phyloP scores from a whole-genome alignment of 92 coral and sea anemone genomes.

The Virgularia gustaviana region DNA sequence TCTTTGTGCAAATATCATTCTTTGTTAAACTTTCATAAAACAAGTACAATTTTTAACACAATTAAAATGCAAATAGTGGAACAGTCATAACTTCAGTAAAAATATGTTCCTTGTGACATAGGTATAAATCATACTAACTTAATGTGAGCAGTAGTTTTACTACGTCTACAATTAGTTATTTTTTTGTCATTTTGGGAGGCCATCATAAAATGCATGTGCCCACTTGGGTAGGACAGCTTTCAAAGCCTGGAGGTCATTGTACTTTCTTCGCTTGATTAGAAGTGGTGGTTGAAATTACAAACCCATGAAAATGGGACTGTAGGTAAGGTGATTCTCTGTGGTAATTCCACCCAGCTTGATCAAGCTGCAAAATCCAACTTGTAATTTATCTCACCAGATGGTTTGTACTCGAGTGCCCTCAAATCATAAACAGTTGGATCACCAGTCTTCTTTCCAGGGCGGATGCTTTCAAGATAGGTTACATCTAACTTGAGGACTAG shows the following conservation, averaged over 20 bases:
- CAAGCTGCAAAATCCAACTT: neutral
- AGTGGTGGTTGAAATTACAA: neutral
- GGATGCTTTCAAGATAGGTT: neutral
- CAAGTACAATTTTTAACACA: too few species aligned
- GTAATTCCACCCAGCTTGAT: neutral
- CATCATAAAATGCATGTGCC: constrained; percentile 6
- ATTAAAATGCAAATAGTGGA: too few species aligned
- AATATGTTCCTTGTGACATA: neutral
- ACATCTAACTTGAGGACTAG: neutral
- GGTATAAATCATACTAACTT: neutral
- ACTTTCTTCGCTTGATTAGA: neutral
- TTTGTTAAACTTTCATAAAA: too few species aligned
- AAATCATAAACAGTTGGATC: neutral
- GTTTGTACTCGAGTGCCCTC: neutral
- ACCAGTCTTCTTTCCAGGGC: constrained; percentile 1
- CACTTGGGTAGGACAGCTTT: neutral
- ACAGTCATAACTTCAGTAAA: too few species aligned
- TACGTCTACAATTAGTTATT: too few species aligned
- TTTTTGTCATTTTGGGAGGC: neutral
- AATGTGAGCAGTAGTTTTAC: neutral
- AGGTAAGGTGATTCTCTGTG: neutral
- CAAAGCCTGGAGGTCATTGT: constrained; percentile 3
- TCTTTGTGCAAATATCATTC: too few species aligned
- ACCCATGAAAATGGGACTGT: neutral
- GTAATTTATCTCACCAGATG: neutral